Percentiles rank a stretch among this genome's conserved stretches.
These are phyloP conservation scores for Talpa occidentalis DNA, from an alignment of 2,113 vertebrate species.

Conservation along the genomic window DNA sequence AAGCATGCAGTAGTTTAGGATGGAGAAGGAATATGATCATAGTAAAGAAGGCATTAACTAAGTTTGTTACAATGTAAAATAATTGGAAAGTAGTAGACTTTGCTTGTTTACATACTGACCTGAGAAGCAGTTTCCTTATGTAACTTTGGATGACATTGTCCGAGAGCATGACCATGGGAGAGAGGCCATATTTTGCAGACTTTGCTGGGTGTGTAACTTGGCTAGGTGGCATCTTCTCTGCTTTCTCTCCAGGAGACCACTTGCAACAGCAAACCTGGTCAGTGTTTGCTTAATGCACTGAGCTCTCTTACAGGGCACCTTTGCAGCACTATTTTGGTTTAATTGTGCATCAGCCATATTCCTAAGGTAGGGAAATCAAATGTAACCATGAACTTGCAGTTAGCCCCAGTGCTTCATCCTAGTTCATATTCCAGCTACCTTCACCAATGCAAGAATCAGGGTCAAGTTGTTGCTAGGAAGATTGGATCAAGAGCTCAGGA, in stretches of 20 bases:
- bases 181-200: not conserved
- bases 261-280: not conserved
- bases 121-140: not conserved
- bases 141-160: not conserved
- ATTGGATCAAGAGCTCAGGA: conserved; percentile 48
- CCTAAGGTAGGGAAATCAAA: conserved; percentile 43
- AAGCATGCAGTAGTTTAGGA: not conserved
- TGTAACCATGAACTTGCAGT: conserved; percentile 45
- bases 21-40: not conserved
- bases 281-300: not conserved
- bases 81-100: not conserved
- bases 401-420: not conserved
- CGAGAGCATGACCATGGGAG: not conserved
- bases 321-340: conserved; percentile 31
- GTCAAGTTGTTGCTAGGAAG: conserved; percentile 31
- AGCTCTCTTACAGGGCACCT: not conserved
- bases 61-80: conserved; percentile 44
- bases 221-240: not conserved
- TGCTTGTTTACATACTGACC: not conserved
- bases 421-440: conserved; percentile 43
- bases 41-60: not conserved
- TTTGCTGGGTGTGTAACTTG: not conserved
- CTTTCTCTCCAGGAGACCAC: not conserved
- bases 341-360: conserved; percentile 29
- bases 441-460: conserved; percentile 34